Evolutionary conservation across 1,140 invertebrate species (phyloP).

Genomic region (Leucophenga varia): DNA sequence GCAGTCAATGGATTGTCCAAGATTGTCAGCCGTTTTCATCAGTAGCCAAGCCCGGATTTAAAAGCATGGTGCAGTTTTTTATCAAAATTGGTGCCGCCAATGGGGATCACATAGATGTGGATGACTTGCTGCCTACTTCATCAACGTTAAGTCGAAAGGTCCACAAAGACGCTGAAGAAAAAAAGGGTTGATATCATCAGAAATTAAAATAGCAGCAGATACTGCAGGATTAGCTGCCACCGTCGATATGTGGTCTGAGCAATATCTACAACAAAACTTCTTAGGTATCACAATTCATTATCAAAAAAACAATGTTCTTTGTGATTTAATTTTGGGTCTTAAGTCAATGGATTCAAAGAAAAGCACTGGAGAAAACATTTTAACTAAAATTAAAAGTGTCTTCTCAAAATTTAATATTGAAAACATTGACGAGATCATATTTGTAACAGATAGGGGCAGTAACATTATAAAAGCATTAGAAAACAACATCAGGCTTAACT

Average conservation of each 20-base stretch:
- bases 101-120: slow-evolving; percentile 14
- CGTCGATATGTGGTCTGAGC: no score
- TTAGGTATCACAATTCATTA: slow-evolving; percentile 13
- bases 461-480: slow-evolving; percentile 23
- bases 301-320: slow-evolving; percentile 14
- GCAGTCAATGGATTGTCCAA: slow-evolving; percentile 18
- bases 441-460: slow-evolving; percentile 20
- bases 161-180: slow-evolving; percentile 16
- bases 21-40: slow-evolving; percentile 19
- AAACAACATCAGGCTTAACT: slow-evolving; percentile 20
- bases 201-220: slow-evolving; percentile 13
- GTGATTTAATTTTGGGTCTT: slow-evolving; percentile 15
- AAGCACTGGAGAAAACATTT: slow-evolving; percentile 16
- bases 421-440: slow-evolving; percentile 16
- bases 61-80: slow-evolving; percentile 16
- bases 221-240: no score
- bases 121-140: slow-evolving; percentile 15
- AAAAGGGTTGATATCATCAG: slow-evolving; percentile 5
- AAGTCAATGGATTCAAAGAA: slow-evolving; percentile 13
- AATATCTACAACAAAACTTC: slow-evolving; percentile 13
- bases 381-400: slow-evolving; percentile 11
- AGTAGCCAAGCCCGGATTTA: slow-evolving; percentile 12
- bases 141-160: slow-evolving; percentile 12
- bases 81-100: slow-evolving; percentile 18
- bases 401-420: slow-evolving; percentile 23